These are phyloP conservation scores for Junonia oenone DNA, from an alignment of 2,888 invertebrate species.

Conservation along the genomic window DNA sequence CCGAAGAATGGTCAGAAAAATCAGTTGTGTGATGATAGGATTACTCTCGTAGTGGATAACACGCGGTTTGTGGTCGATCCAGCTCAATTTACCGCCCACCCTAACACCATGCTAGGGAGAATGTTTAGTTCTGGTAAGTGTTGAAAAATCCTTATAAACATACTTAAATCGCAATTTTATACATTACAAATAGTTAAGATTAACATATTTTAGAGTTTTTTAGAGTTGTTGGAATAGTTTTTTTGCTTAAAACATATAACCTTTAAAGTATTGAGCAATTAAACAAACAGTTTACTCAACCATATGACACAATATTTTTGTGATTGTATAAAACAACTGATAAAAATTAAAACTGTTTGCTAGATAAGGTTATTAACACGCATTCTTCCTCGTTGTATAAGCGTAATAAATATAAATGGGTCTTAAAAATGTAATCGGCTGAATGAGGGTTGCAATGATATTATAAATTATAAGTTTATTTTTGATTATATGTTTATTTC, in stretches of 20 bases:
- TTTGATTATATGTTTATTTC: too few species aligned
- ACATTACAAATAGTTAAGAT: neutral
- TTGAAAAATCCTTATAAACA: neutral
- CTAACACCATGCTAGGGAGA: slow-evolving; percentile 99
- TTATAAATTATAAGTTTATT: too few species aligned
- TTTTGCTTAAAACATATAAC: too few species aligned
- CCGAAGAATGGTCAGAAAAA: slow-evolving; percentile 54
- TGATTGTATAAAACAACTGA: neutral
- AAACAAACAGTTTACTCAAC: neutral
- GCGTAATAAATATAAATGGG: neutral
- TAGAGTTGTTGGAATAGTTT: too few species aligned
- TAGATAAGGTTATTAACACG: neutral
- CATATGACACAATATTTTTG: neutral
- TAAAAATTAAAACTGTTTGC: neutral
- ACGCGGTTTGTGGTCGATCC: slow-evolving; percentile 94
- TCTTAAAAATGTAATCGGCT: too few species aligned
- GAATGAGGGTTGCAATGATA: too few species aligned
- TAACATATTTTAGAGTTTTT: neutral
- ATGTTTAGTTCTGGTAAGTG: slow-evolving; percentile 93
- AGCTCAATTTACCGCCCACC: slow-evolving; percentile 94
- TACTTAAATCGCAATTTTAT: too few species aligned
- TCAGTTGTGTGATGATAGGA: slow-evolving; percentile 83
- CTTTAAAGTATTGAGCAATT: neutral
- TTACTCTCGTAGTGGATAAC: slow-evolving; percentile 97
- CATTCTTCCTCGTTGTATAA: neutral